Percentiles rank a stretch among this genome's conserved stretches.
Conservation (phyloP, 2,888 invertebrate species). For the Chironomus tentans region DNA sequence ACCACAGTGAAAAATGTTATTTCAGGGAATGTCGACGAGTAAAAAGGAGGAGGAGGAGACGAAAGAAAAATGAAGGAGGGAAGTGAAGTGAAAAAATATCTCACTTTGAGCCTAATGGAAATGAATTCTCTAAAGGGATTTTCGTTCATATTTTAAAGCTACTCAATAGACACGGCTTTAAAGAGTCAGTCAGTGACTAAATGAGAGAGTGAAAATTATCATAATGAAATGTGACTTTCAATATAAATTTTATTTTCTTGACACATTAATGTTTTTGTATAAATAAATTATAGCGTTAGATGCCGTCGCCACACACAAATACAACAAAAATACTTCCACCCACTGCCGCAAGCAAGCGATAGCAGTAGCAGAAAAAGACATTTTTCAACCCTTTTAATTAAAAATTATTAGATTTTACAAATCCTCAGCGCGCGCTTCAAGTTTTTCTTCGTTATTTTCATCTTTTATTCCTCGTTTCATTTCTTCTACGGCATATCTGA, state of each 20-base stretch:
- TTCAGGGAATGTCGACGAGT: too few relatives aligned
- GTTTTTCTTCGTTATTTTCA: background rate
- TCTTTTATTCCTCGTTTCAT: too few relatives aligned
- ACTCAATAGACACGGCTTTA: background rate
- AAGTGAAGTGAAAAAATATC: constrained; percentile 3
- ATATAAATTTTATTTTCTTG: constrained; percentile 19
- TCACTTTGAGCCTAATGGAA: constrained; percentile 14
- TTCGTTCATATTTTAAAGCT: background rate
- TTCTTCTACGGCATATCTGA: too few relatives aligned
- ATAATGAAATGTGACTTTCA: constrained; percentile 24
- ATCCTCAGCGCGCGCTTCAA: background rate
- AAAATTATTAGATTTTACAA: constrained; percentile 19
- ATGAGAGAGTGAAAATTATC: constrained; percentile 10
- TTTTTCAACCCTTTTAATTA: constrained; percentile 25
- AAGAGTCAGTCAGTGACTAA: background rate
- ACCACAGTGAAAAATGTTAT: too few relatives aligned
- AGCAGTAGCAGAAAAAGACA: background rate
- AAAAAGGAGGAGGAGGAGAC: background rate
- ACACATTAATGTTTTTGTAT: constrained; percentile 20
- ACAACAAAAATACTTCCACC: background rate
- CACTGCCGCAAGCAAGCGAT: background rate
- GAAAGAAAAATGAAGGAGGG: background rate
- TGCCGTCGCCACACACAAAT: background rate
- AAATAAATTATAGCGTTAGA: constrained; percentile 18
- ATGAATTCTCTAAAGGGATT: constrained; percentile 24